Evolutionary conservation across 1,140 invertebrate species (phyloP), one percentile per base, ranked within the genome.

Genomic region (Heliconius hermathena): DNA sequence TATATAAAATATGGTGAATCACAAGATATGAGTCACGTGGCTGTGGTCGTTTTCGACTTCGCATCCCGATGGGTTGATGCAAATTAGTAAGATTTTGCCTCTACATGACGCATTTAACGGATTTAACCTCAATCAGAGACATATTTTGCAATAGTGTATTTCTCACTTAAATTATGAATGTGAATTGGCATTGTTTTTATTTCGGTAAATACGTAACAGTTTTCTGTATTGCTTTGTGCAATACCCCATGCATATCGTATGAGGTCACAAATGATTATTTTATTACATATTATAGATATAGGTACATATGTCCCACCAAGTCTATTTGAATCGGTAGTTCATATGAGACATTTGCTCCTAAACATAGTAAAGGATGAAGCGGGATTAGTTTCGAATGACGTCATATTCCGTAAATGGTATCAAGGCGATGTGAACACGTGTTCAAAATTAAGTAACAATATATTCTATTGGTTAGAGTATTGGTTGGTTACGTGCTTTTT

Each of bases 1-100:
- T 74, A 79, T 84, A 85, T 86, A 85, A 87, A 89, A 85, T 88
- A 83, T 74, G 73, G 79, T 88, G 88, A 89, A 85, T 90, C 87
- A 90, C 81, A 83, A 75, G 81, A 82, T 76, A 81, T 90, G 88
- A 90, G 76, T 90, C 88, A 89, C 80, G 84, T 84, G 78, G 74
- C 75, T 76, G 49, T 26, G 78, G 78, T 82, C 70, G 76, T 78
- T 73, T 78, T 78, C 77, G 73, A 74, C 74, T 41, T 60, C 72
- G 54, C 71, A 77, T 81, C 79, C 75, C 79, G 71, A 80, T 49
- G 74, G 83, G 83, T 75, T 74, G 33, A 36, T 72, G 76, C 75
- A 72, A 81, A 81, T 76, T 74, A 60, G 71, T 60, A 46, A 73
- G 33, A 74, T 66, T 81, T 77, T 57, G 33, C 18, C 26, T 46